Evolutionary conservation across 2,113 vertebrate genomes (phyloP), one percentile per base, ranked within the genome.

Genomic region (Maccullochella peelii): DNA sequence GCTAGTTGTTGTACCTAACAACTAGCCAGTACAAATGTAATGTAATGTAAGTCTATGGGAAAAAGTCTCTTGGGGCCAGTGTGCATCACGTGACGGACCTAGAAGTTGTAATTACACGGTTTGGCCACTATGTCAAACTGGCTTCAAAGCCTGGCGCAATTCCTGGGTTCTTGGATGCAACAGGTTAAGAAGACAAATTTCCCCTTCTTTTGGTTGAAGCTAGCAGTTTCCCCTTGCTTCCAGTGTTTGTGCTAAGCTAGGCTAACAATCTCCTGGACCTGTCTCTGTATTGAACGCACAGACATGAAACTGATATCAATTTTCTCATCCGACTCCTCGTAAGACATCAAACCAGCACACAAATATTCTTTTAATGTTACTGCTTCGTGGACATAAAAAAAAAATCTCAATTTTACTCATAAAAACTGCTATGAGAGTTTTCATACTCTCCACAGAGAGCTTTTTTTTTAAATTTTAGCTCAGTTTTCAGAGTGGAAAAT

Each of bases 171-270:
- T n/a, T n/a, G n/a, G n/a, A 47, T 16, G 55, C 67, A 65, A 71
- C 33, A 80, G 11, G 33, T 54, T 18, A 50, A 52, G 16, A 44
- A 23, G 30, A 38, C 18, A 49, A 16, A 49, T 20, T 0, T 61
- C 0, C 40, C 15, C 47, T 38, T 25, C 1, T 23, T 50, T 25
- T 6, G 25, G 3, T 30, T 23, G 12, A 79, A 30, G 27, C 49
- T 33, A 79, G 30, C 42, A 66, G 59, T 59, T 73, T 78, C 21
- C 52, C 6, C 21, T 12, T 42, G 20, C 25, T 67, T 55, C 44
- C 33, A 38, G 5, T 76, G 25, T 55, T 50, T 50, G 44, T 76
- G 79, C 79, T 71, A 62, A 79, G 75, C 79, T 71, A 74, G 15
- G 82, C 74, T 82, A 79, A 59, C 21, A 71, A 36, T 50, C 27